phyloP scores from a whole-genome alignment of 2,888 invertebrate species.

The Caenorhabditis becei region DNA sequence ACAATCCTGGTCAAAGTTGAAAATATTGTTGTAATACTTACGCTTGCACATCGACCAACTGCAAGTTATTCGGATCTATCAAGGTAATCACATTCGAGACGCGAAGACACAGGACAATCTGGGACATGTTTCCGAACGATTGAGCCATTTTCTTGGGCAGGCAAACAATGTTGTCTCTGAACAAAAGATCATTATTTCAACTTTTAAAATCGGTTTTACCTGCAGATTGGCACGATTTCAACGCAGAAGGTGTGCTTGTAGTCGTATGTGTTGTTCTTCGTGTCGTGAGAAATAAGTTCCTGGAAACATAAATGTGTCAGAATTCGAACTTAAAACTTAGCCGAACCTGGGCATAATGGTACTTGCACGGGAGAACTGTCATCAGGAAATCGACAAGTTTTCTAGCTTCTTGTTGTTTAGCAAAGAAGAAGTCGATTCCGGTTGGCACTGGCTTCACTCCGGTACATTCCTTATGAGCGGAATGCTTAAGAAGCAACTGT shows the following conservation, averaged over 20 bases:
- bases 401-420: constrained; percentile 88
- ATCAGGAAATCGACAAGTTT: constrained; percentile 96
- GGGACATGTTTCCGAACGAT: constrained; percentile 82
- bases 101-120: constrained; percentile 91
- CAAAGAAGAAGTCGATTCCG: constrained; percentile 94
- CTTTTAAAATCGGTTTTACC: constrained; percentile 82
- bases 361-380: constrained; percentile 90
- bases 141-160: constrained; percentile 79
- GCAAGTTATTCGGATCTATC: constrained; percentile 88
- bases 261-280: constrained; percentile 95
- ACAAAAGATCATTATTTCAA: no score
- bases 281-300: constrained; percentile 88
- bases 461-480: constrained; percentile 81
- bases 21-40: constrained; percentile 16
- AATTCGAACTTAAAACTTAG: no score
- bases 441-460: constrained; percentile 79
- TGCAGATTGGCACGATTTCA: constrained; percentile 96
- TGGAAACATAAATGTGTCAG: constrained; percentile 24
- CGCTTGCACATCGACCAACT: constrained; percentile 78
- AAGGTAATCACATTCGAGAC: constrained; percentile 93
- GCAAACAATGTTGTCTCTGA: constrained; percentile 77
- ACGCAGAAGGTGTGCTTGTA: constrained; percentile 94
- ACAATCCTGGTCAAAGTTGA: no score
- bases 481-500: constrained; percentile 95
- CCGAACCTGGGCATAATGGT: constrained; percentile 89